These are phyloP conservation scores for Tinea trinotella DNA, from an alignment of 2,888 invertebrate species.

Conservation along the genomic window DNA sequence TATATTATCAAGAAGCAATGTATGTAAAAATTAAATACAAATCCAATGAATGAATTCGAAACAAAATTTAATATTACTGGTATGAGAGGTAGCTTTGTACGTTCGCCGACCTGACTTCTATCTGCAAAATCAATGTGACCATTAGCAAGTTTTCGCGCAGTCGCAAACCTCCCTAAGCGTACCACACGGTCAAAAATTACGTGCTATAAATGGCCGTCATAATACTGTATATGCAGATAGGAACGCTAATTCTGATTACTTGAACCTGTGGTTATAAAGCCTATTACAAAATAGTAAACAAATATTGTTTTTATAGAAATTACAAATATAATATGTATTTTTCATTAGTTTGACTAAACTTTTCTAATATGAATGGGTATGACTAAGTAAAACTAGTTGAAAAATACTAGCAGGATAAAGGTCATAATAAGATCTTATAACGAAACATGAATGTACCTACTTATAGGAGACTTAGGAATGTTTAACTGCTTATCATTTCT, in stretches of 20 bases:
- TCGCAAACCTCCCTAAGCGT: slow-evolving; percentile 51
- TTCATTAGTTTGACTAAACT: too few species aligned
- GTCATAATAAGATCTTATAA: neutral
- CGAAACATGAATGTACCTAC: neutral
- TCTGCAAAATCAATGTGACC: slow-evolving; percentile 72
- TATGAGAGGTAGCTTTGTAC: slow-evolving; percentile 55
- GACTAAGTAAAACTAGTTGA: neutral
- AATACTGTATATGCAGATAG: slow-evolving; percentile 2
- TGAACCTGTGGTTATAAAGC: too few species aligned
- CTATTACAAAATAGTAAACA: too few species aligned
- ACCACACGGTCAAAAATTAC: slow-evolving; percentile 4
- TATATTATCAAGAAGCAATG: neutral
- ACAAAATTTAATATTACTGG: slow-evolving; percentile 28
- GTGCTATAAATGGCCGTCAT: neutral
- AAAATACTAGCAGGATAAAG: neutral
- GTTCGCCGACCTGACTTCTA: slow-evolving; percentile 66
- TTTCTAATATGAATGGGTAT: neutral
- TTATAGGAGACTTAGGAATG: neutral
- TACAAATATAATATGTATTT: too few species aligned
- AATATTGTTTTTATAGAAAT: too few species aligned
- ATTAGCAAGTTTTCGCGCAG: slow-evolving; percentile 72
- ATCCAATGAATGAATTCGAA: neutral
- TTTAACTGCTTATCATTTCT: neutral
- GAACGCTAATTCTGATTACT: neutral
- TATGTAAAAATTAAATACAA: neutral